Conservation (phyloP, 1,140 invertebrate species). For the Psix sp. region DNA sequence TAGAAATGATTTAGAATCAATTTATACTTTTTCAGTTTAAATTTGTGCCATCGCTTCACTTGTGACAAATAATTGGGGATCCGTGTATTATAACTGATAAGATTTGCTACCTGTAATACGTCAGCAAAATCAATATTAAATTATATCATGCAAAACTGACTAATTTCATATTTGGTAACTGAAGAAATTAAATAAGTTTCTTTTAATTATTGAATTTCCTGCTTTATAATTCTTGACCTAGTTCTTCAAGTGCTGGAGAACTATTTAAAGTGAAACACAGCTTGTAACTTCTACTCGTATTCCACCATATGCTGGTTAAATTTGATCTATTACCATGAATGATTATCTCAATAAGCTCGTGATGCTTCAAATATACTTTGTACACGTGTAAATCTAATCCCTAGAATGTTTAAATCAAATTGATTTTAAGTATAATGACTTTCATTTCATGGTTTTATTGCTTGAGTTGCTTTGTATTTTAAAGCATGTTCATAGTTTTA, state of each 20-base stretch:
- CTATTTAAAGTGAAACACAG: constrained; percentile 5
- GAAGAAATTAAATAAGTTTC: background rate
- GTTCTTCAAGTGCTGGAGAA: background rate
- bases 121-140: too few relatives aligned
- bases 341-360: constrained; percentile 2
- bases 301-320: constrained; percentile 3
- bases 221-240: background rate
- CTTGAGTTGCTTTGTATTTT: too few relatives aligned
- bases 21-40: too few relatives aligned
- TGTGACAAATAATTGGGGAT: too few relatives aligned
- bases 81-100: too few relatives aligned
- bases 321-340: constrained; percentile 17
- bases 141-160: background rate
- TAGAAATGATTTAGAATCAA: background rate
- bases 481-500: too few relatives aligned
- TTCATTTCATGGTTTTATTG: too few relatives aligned
- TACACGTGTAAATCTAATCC: constrained; percentile 3
- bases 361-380: background rate
- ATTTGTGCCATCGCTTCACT: too few relatives aligned
- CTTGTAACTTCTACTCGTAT: constrained; percentile 10
- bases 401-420: background rate
- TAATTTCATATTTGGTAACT: too few relatives aligned
- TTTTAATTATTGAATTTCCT: background rate
- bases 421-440: background rate
- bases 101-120: too few relatives aligned